Base-by-base conservation (phyloP, 2,113 vertebrate genomes). In the Pterocles orientalis region DNA sequence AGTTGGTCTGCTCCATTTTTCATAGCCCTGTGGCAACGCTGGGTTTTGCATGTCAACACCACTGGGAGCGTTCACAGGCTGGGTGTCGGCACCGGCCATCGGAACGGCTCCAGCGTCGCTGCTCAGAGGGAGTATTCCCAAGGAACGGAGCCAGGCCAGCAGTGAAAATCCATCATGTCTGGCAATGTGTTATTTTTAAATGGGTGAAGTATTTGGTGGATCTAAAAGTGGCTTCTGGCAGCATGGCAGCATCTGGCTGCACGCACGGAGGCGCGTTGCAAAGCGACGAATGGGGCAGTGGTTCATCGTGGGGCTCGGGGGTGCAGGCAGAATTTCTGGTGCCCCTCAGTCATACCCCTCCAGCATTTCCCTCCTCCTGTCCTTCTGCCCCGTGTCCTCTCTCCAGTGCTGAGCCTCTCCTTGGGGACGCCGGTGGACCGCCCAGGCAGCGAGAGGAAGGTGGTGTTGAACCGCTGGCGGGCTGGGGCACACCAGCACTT, bases 261-360 rank as follows among this genome's bases (percentile, higher is more conserved):
- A 5, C 2, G 7, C 39, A 5, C 10, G 0, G 7, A 3, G 61
- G 13, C 3, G 9, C 2, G 14, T 2, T 14, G 62, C 62, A 6
- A 12, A 54, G 87, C 12, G 4, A 20, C 1, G 28, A 5, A 1
- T 0, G 9, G 41, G 62, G 47, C 21, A 6, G 31, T 2, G 2
- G 36, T 25, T 14, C 51, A 0, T 14, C 16, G 1, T 1, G 19
- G 81, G 45, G 5, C 45, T 1, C 0, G 34, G 20, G 31, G 34
- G 29, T 1, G 18, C 51, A 3, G 34, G 10, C 0, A 1, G 6
- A 4, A 14, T 8, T 69, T 33, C 54, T 51, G 84, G 24, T 10
- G n/a, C 15, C 43, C 14, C 56, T 69, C 31, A 5, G 47, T 9
- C 19, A 43, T 1, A 1, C 34, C 6, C 8, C n/a, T 60, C 12